phyloP scores from a whole-genome alignment of 2,888 invertebrate genomes.

The Drosophila kuntzei region DNA sequence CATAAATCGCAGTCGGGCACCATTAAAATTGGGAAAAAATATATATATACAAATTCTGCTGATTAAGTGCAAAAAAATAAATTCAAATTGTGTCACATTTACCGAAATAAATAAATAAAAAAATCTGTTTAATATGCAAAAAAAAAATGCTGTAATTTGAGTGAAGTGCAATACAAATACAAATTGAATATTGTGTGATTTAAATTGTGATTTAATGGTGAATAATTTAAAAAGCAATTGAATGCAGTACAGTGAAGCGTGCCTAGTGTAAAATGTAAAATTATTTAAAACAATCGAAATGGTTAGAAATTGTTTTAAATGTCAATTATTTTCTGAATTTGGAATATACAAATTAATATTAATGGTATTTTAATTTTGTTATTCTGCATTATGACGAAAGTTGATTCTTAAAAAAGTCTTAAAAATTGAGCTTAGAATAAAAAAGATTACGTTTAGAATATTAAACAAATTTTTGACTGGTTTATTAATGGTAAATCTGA shows the following conservation, averaged over 20 bases:
- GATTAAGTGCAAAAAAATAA: constrained; percentile 32
- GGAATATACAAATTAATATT: too few relatives aligned
- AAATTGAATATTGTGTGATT: too few relatives aligned
- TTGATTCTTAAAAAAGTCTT: not conserved
- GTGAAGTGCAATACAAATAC: constrained; percentile 34
- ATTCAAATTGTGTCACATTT: constrained; percentile 39
- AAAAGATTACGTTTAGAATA: too few relatives aligned
- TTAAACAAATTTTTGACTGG: not conserved
- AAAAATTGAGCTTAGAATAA: not conserved
- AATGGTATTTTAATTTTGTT: too few relatives aligned
- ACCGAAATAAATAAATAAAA: not conserved
- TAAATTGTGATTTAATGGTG: too few relatives aligned
- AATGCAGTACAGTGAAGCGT: constrained; percentile 21
- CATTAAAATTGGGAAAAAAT: constrained; percentile 8
- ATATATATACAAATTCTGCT: constrained; percentile 30
- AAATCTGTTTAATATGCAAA: constrained; percentile 16
- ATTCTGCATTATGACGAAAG: not conserved
- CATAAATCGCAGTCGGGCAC: constrained; percentile 13
- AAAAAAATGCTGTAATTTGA: constrained; percentile 40
- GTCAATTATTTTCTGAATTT: too few relatives aligned
- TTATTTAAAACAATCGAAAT: not conserved
- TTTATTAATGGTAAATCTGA: not conserved
- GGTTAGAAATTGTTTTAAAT: not conserved
- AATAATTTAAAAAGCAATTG: constrained; percentile 13
- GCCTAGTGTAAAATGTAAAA: constrained; percentile 1